These are phyloP conservation scores for Lepas anatifera DNA, from an alignment of 2,888 invertebrate genomes.

Conservation along the genomic window DNA sequence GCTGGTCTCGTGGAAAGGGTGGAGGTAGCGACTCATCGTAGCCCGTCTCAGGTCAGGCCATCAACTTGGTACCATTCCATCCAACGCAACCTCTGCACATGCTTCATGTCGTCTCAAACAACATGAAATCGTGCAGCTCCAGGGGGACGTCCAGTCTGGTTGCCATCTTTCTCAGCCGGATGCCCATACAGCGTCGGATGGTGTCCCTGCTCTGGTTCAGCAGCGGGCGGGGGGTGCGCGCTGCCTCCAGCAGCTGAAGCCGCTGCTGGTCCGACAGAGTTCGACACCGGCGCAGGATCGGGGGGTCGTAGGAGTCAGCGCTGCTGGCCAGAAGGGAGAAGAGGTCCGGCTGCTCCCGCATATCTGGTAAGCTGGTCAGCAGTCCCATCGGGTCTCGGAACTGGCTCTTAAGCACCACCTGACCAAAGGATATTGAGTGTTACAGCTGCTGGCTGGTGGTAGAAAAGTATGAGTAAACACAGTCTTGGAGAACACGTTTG, in stretches of 20 bases:
- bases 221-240: conserved; percentile 25
- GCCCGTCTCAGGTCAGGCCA: too few species aligned
- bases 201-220: background rate
- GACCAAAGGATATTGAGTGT: too few species aligned
- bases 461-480: too few species aligned
- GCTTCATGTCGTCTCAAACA: background rate
- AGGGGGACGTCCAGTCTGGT: background rate
- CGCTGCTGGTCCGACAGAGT: conserved; percentile 52
- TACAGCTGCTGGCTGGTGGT: too few species aligned
- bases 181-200: background rate
- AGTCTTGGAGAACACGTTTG: too few species aligned
- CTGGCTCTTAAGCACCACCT: conserved; percentile 70
- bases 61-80: too few species aligned
- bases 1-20: background rate
- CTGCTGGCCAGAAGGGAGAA: conserved; percentile 47
- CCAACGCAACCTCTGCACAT: too few species aligned
- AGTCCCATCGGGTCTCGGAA: conserved; percentile 73
- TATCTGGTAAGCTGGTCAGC: conserved; percentile 60
- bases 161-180: background rate
- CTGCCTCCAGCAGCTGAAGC: conserved; percentile 49
- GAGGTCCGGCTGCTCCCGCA: conserved; percentile 40
- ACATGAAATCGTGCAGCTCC: background rate
- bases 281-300: conserved; percentile 62
- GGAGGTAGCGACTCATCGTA: background rate
- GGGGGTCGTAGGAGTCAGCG: conserved; percentile 61